Conservation (phyloP, 2,797 vertebrate genomes). For the Platyrinchus mystaceus region DNA sequence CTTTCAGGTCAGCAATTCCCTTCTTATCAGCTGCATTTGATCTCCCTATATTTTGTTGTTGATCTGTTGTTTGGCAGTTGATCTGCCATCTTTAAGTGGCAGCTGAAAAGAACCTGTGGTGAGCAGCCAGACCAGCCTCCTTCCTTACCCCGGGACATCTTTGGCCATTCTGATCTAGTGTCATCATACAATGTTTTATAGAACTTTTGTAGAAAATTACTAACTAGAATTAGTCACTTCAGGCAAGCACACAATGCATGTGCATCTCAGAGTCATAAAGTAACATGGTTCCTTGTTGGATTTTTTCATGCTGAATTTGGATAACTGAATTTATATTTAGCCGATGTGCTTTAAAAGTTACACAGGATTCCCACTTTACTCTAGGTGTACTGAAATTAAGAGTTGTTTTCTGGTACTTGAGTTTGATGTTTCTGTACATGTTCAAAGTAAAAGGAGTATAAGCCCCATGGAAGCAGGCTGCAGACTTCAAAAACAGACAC, state of each 20-base stretch:
- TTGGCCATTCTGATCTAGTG: background rate
- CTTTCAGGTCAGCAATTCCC: background rate
- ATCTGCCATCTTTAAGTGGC: background rate
- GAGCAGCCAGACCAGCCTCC: background rate
- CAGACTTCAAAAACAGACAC: background rate
- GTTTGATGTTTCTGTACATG: background rate
- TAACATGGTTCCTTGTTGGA: background rate
- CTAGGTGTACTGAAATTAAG: background rate
- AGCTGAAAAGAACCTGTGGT: background rate
- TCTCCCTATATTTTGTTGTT: background rate
- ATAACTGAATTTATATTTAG: background rate
- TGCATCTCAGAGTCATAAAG: background rate
- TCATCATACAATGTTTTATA: background rate
- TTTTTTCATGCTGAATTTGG: background rate
- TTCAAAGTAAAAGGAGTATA: background rate
- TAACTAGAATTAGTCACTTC: background rate
- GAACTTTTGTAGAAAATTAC: background rate
- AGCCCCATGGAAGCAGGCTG: background rate
- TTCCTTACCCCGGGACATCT: background rate
- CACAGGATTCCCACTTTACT: background rate
- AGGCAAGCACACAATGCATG: background rate
- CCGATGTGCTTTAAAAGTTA: background rate
- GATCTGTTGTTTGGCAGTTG: too few species aligned
- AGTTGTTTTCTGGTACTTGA: background rate
- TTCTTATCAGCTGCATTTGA: background rate